Base-by-base conservation (phyloP, 2,888 invertebrate species). In the Idaea straminata region DNA sequence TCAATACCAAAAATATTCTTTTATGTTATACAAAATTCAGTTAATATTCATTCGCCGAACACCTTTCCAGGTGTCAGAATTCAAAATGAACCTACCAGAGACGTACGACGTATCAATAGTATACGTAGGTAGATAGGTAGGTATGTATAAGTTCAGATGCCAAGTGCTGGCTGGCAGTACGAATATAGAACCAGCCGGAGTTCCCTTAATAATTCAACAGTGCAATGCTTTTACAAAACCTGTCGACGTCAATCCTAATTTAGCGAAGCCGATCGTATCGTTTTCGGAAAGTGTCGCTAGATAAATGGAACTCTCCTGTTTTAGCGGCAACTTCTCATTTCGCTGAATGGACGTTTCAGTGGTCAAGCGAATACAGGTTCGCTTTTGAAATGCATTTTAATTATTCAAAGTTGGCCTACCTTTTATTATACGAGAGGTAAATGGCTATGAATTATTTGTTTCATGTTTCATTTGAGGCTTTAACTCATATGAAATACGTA, bases 181-280 rank as follows among this genome's bases (percentile, higher is more conserved):
- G 83, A 82, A 91, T 91, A 91, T 92, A 92, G 89, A 83, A 80
- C 84, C 85, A 87, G 84, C 80, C 89, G 75, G 88, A 88, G 88
- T 83, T 83, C 84, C 87, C 89, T 92, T 91, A 91, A 92, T 92
- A 92, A 92, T 92, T 92, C 91, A 92, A 91, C 92, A 91, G 86
- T 90, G 92, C 92, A 92, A 92, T 92, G 92, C 92, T 92, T 92
- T 92, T 92, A 92, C 92, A 92, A 91, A 92, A 90, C 89, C 90
- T 92, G 92, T 92, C 91, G 83, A 73, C 91, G 92, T 92, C 92
- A 92, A 89, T 92, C 90, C 87, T 92, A 89, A 92, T 92, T 92
- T 92, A 83, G 87, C 83, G 73, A 76, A 82, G 78, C 80, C 90
- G 87, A 91, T 92, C 89, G 90, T 84, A 83, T 82, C 90, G 88